A percentile compares a stretch with the other conserved stretches of the same genome.
Conservation (phyloP, 2,113 vertebrate genomes). For the Morone saxatilis region DNA sequence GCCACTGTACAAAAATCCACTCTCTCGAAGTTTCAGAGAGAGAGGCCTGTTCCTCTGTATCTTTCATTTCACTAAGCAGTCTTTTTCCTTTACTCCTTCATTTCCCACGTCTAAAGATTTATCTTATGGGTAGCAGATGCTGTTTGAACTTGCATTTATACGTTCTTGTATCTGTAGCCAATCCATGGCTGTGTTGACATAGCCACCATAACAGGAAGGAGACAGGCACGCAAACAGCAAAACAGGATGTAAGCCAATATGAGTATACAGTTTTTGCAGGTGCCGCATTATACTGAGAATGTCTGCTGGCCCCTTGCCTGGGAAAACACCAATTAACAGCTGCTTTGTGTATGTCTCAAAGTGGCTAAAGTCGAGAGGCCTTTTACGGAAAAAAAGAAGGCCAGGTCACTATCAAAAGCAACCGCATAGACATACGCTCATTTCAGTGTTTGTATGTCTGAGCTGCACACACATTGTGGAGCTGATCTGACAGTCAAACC, state of each 20-base stretch:
- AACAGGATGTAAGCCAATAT: constrained; percentile 80
- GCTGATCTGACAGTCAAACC: constrained; percentile 22
- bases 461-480: not conserved
- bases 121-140: constrained; percentile 36
- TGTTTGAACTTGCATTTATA: constrained; percentile 28
- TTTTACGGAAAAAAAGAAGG: constrained; percentile 50
- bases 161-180: constrained; percentile 37
- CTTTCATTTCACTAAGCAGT: constrained; percentile 54
- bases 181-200: constrained; percentile 44
- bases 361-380: constrained; percentile 47
- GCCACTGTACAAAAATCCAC: constrained; percentile 77
- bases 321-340: constrained; percentile 74
- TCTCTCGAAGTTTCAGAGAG: constrained; percentile 55
- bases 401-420: constrained; percentile 23
- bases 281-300: constrained; percentile 69
- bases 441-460: constrained; percentile 16
- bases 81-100: constrained; percentile 11
- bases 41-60: constrained; percentile 41
- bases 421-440: not conserved
- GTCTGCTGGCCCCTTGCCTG: constrained; percentile 64
- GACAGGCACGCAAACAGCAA: constrained; percentile 73
- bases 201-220: constrained; percentile 74
- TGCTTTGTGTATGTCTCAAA: constrained; percentile 56
- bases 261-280: constrained; percentile 76
- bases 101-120: constrained; percentile 41